Base-by-base conservation (phyloP, 2,888 invertebrate species). In the Xylophagus ater region DNA sequence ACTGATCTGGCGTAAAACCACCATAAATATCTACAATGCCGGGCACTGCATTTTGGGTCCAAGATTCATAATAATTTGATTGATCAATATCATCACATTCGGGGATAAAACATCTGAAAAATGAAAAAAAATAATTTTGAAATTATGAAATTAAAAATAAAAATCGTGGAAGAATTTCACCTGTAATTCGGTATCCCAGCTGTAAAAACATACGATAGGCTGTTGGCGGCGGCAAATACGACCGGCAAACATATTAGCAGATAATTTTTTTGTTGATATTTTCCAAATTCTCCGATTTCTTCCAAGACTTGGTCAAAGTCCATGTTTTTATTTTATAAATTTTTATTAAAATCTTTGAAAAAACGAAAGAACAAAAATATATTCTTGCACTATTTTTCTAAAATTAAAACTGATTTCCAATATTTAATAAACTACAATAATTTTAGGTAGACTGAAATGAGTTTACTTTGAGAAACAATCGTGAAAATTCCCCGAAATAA, bases 291-390 rank as follows among this genome's bases (percentile, higher is more conserved):
- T 2, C 75, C 76, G 23, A 76, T 65, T 53, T 74, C 70, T 37
- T 67, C 70, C 29, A 76, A 58, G 47, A 76, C 67, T 40, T 70
- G 69, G 54, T 76, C 76, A 52, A 76, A 73, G 62, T 77, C 72
- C 69, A 76, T 71, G 35, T 43, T 48, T 25, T 25, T 8, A 3
- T 12, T 25, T 10, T 7, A 15, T 17, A 21, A 14, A n/a, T n/a
- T n/a, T n/a, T n/a, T n/a, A n/a, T n/a, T n/a, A n/a, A n/a, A n/a
- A n/a, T n/a, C n/a, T n/a, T n/a, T n/a, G n/a, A n/a, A n/a, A n/a
- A n/a, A n/a, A n/a, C n/a, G n/a, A n/a, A n/a, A n/a, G n/a, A n/a
- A n/a, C n/a, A n/a, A n/a, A n/a, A n/a, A n/a, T n/a, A n/a, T n/a
- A n/a, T n/a, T n/a, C n/a, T n/a, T n/a, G n/a, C n/a, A n/a, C n/a